Conservation (phyloP, 2,888 invertebrate species). For the Melangyna quadrimaculata region DNA sequence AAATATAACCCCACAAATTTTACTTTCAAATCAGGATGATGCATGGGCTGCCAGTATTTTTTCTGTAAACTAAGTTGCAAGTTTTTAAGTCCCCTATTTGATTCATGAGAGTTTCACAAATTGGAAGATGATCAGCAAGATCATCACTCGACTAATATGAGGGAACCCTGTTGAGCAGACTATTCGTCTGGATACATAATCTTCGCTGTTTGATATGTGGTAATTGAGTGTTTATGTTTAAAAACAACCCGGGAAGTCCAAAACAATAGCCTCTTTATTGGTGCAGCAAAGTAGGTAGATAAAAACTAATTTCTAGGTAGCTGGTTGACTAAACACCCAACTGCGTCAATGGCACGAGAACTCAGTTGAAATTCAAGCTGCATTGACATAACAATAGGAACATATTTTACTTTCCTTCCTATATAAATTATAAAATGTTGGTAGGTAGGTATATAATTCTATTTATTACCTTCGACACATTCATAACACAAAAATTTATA, state of each 20-base stretch:
- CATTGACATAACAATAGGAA: not conserved
- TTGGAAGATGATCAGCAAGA: too few species aligned
- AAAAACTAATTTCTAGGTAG: not conserved
- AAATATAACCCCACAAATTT: too few species aligned
- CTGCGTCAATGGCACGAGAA: not conserved
- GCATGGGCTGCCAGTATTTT: too few species aligned
- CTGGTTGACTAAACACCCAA: not conserved
- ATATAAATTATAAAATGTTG: not conserved
- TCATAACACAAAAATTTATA: not conserved
- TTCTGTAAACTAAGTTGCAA: too few species aligned
- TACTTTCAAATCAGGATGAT: too few species aligned
- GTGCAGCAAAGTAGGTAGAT: not conserved
- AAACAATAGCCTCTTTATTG: not conserved
- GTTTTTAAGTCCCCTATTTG: too few species aligned
- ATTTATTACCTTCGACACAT: too few species aligned
- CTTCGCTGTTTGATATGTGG: not conserved
- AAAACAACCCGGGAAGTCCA: not conserved
- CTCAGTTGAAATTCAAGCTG: too few species aligned
- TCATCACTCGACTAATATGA: not conserved
- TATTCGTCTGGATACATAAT: not conserved
- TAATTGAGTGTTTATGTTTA: not conserved
- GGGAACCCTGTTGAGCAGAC: not conserved
- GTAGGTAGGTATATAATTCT: too few species aligned
- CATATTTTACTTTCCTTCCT: not conserved
- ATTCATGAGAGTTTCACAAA: too few species aligned